Evolutionary conservation across 53 echinoderm and acorn worm species (phyloP), one percentile per base, ranked within the genome.

Genomic region (Henricia sp.): DNA sequence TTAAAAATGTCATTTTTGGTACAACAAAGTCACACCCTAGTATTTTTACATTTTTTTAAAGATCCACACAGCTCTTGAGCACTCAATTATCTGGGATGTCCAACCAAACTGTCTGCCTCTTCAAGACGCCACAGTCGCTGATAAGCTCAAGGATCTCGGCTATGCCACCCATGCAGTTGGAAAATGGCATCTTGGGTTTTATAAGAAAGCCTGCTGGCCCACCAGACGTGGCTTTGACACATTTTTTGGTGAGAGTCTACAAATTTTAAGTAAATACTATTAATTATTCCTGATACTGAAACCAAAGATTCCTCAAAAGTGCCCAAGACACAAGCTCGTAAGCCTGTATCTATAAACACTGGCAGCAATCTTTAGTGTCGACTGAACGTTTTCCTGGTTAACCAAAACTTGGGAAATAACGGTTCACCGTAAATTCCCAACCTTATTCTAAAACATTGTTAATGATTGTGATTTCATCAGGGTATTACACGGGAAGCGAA

Each of bases 401-500:
- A n/a, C n/a, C n/a, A n/a, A n/a, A n/a, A n/a, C n/a, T n/a, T n/a
- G n/a, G n/a, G n/a, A n/a, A n/a, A n/a, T n/a, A n/a, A n/a, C n/a
- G n/a, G n/a, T n/a, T n/a, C n/a, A n/a, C n/a, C n/a, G n/a, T n/a
- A n/a, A 46, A 46, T 14, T 10, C 48, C 48, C 8, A 10, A 14
- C 48, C 14, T 10, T 46, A 46, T 14, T 14, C 8, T 10, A 46
- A 8, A 46, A 10, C 48, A 46, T 46, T 14, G 8, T 46, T 46
- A 46, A 10, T 46, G 48, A 14, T 44, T 58, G 58, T 26, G 16
- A 1, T 1, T 67, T 0, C 6, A 28, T 30, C 68, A 92, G 95
- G 93, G 0, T 95, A 91, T 57, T 72, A 93, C 35, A 95, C 95
- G 17, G 95, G 95, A 1, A 68, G 72, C 26, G 95, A 93, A 65